Conservation (phyloP, 2,888 invertebrate species). For the Agonopterix arenella region DNA sequence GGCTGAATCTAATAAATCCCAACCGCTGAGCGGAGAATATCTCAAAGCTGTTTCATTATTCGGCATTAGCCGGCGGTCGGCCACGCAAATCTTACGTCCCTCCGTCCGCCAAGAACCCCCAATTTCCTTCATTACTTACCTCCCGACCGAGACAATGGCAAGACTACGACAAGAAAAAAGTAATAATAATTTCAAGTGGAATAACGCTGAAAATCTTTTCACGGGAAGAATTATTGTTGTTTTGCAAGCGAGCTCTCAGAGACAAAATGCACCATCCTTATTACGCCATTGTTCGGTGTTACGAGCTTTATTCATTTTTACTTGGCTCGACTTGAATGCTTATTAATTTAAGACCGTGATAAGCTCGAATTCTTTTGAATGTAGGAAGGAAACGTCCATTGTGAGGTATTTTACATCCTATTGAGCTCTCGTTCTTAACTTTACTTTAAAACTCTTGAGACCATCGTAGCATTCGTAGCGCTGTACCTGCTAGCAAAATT, state of each 20-base stretch:
- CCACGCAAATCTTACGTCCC: constrained; percentile 65
- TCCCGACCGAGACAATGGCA: constrained; percentile 74
- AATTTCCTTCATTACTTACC: constrained; percentile 77
- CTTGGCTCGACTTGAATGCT: constrained; percentile 77
- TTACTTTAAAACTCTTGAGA: neutral
- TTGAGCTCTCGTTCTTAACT: constrained; percentile 15
- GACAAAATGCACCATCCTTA: constrained; percentile 76
- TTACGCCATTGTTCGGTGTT: constrained; percentile 74
- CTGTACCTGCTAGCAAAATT: too few species aligned
- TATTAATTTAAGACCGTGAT: constrained; percentile 76
- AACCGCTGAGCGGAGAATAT: constrained; percentile 55
- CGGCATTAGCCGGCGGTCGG: constrained; percentile 66
- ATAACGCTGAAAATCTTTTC: constrained; percentile 77
- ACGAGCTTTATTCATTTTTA: constrained; percentile 76
- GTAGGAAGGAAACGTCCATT: constrained; percentile 69
- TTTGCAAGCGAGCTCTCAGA: constrained; percentile 74
- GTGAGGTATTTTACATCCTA: constrained; percentile 69
- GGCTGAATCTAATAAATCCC: constrained; percentile 66
- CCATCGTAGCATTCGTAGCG: too few species aligned
- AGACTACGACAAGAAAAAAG: constrained; percentile 70
- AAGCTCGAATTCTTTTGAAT: constrained; percentile 74
- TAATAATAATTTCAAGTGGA: constrained; percentile 76
- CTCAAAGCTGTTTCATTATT: constrained; percentile 72
- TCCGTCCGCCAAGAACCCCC: constrained; percentile 63
- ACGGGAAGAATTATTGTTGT: constrained; percentile 76